Evolutionary conservation across 2,888 invertebrate species (phyloP), one percentile per base, ranked within the genome.

Genomic region (Eledone cirrhosa): DNA sequence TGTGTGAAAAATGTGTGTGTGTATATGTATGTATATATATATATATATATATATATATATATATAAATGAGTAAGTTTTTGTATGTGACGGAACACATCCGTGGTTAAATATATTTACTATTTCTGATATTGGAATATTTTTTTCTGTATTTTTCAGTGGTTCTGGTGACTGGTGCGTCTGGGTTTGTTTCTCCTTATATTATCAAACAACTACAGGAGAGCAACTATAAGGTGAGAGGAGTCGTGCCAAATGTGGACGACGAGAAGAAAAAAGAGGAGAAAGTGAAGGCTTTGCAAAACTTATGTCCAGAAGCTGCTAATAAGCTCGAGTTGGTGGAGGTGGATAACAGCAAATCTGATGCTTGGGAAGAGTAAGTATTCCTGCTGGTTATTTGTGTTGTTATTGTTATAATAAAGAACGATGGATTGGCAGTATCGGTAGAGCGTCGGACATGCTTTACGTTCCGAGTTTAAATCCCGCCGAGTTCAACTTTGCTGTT

Each of bases 101-200:
- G n/a, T 1, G 19, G 5, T 5, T n/a, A 2, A 53, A 53, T 22
- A 22, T n/a, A 53, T 53, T 5, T 53, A 31, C 0, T 67, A 13
- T 33, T 72, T 72, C 33, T 33, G 14, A 33, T 31, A 16, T 63
- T 41, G 11, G 2, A 41, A 41, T 41, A 7, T 63, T 24, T 63
- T 63, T 24, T 63, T 63, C 27, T 2, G 7, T 63, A 27, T 27
- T 63, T 27, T 76, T 14, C 81, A 85, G 85, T 84, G 83, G 91
- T 92, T 78, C 87, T 92, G 79, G 92, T 92, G 65, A 92, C 92
- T 31, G 92, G 92, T 48, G 92, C 92, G 2, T 90, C 91, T 29
- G 92, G 92, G 77, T 92, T 89, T 86, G 88, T 92, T 78, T 92
- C 91, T 31, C 88, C 91, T 22, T 92, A 92, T 83, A 90, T 92